These are phyloP conservation scores for Aplodontia rufa DNA, from an alignment of 2,113 vertebrate species.

Conservation along the genomic window DNA sequence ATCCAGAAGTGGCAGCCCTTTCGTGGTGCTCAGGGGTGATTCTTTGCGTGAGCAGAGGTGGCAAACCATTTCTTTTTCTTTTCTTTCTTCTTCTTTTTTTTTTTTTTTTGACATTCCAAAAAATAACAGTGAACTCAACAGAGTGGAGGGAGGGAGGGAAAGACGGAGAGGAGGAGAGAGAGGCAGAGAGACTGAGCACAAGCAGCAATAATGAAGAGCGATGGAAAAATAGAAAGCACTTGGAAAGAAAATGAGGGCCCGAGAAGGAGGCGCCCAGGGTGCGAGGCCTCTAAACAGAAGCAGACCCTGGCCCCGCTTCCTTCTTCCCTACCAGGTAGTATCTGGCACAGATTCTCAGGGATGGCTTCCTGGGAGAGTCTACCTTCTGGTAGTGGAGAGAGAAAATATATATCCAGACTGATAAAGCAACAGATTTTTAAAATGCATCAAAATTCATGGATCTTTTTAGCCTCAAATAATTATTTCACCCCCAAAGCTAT, in stretches of 20 bases:
- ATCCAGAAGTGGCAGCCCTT: accelerated
- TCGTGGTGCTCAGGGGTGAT: accelerated
- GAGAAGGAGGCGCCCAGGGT: neutral
- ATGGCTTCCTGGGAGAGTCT: neutral
- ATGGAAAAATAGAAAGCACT: neutral
- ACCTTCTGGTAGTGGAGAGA: neutral
- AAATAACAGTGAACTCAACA: neutral
- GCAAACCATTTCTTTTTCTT: neutral
- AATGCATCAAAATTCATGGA: neutral
- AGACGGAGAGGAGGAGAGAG: no score
- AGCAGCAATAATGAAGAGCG: neutral
- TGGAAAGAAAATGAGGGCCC: neutral
- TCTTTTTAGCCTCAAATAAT: neutral
- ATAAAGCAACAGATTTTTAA: neutral
- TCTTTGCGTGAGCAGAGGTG: neutral
- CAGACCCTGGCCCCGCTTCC: neutral
- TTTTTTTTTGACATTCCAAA: neutral
- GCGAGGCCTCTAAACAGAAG: neutral
- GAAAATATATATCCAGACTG: neutral
- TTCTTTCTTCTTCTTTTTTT: neutral
- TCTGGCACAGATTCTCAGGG: neutral
- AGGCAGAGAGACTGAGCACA: accelerated
- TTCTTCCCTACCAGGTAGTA: neutral
- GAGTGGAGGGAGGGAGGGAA: neutral
- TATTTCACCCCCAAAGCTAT: neutral